Evolutionary conservation across 1,140 invertebrate genomes (phyloP), one percentile per base, ranked within the genome.

Genomic region (Drosophila nebulosa): DNA sequence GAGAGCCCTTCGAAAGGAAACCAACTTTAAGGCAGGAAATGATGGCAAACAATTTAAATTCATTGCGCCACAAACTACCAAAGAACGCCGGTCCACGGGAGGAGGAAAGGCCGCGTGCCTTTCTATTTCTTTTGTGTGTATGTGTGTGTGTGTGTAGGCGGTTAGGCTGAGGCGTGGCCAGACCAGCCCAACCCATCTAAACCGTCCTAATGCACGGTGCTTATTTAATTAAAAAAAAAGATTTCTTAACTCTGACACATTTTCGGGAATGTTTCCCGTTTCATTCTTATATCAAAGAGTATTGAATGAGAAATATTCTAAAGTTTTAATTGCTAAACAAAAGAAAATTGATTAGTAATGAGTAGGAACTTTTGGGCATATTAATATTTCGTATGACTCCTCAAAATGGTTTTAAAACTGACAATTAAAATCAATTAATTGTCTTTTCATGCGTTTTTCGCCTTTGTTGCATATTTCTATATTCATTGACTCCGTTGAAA

Each of bases 141-240:
- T 52, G 52, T 27, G 42, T 64, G 63, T 55, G 63, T 52, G 61
- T 67, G 57, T 72, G 67, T 81, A 81, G 81, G 81, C 81, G 81
- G 7, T 62, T 30, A 10, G 27, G 30, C 10, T 32, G 30, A 10
- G 64, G 83, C 78, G 81, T 57, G 70, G 63, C 74, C 42, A n/a
- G n/a, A n/a, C n/a, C n/a, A n/a, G n/a, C n/a, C n/a, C n/a, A n/a
- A n/a, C n/a, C n/a, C n/a, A n/a, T n/a, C 27, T 56, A 32, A 53
- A 50, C 55, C 58, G 32, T 3, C 36, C 67, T 70, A 78, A 76
- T 73, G 71, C 60, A 64, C 55, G 56, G 62, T 56, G 83, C 79
- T 88, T 86, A 83, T 88, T 88, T 88, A 88, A 88, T 88, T 88
- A 88, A 88, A 86, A 76, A 88, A 27, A 10, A 86, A 83, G 68